Base-by-base conservation (phyloP, 53 echinoderm and acorn worm species). In the Zoroaster sp. region DNA sequence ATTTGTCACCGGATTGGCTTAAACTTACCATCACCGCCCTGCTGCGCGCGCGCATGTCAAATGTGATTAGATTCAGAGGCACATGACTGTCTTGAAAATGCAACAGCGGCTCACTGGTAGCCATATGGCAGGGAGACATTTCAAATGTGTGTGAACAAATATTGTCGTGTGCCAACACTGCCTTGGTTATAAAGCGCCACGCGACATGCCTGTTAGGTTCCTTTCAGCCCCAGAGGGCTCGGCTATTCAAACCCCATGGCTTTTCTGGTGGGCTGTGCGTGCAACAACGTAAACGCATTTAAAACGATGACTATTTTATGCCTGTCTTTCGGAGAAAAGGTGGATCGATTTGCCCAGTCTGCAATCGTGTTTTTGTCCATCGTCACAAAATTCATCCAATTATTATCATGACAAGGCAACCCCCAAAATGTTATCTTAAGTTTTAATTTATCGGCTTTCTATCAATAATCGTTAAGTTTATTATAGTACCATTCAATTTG, bases 91-190 rank as follows among this genome's bases (percentile, higher is more conserved):
- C 3, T 68, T 40, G 32, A 70, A 85, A 85, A 85, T n/a, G 85
- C 71, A 85, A 85, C 85, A 85, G 85, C 85, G 49, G 70, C 35
- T 89, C 82, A 73, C 90, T 89, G 90, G 90, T 89, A 53, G 90
- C 55, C 90, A 89, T 89, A 89, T 89, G 90, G 90, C 90, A 44
- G 34, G 59, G 37, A 18, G 80, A 79, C 73, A 73, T 82, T 82
- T 54, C 73, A 82, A 82, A 73, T 89, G 82, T 89, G 72, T 73
- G 73, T 63, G 78, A 44, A 77, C 80, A 87, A 80, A 77, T 43
- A 87, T 52, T 11, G 78, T 44, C 70, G 87, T 79, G 87, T 72
- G 91, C 87, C 78, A 49, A 10, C 49, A 66, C 69, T 76, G 86
- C 87, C 87, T 78, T 38, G 18, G 53, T 38, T 69, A 71, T 79